Base-by-base conservation (phyloP, 2,888 invertebrate species). In the Drosophila hamatofila region DNA sequence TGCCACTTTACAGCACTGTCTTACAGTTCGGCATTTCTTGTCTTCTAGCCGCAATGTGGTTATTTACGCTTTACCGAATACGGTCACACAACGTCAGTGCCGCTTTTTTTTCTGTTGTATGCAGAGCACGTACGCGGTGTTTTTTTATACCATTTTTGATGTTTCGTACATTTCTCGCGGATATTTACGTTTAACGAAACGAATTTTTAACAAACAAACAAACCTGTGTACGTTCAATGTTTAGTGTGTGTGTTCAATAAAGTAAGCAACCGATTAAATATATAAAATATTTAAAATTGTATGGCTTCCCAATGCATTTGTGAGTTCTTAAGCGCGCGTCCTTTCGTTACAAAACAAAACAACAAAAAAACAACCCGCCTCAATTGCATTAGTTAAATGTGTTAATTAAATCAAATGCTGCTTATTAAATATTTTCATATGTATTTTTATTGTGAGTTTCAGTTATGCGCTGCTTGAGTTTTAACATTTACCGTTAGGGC, bases 401-500 rank as follows among this genome's bases (percentile, higher is more conserved):
- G 57, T 58, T 46, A 74, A 62, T 74, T 55, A 68, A 66, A 51
- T 54, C 18, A 55, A 62, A 56, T 67, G 61, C 44, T 56, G 27
- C 21, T 63, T 35, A 61, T 25, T 21, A 48, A n/a, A 52, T 39
- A 46, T 27, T 30, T 44, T 25, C 18, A 7, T 39, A 51, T 30
- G 56, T 41, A 58, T 46, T 61, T 57, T 66, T 52, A 72, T 51
- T 54, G 27, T 41, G 60, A 57, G 66, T 42, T 70, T 63, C 51
- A 68, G 64, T 72, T 72, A 61, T 66, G 76, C 61, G 66, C 74
- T 83, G 74, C 55, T 67, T 81, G 52, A 74, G 74, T 69, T 75
- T 73, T 61, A 60, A 55, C 73, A 73, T 83, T 78, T 78, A 78
- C 77, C 77, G 77, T 78, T 78, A 78, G 75, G 80, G 68, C 60